Evolutionary conservation across 2,797 vertebrate genomes (phyloP).

Genomic region (Lutjanus argentimaculatus): DNA sequence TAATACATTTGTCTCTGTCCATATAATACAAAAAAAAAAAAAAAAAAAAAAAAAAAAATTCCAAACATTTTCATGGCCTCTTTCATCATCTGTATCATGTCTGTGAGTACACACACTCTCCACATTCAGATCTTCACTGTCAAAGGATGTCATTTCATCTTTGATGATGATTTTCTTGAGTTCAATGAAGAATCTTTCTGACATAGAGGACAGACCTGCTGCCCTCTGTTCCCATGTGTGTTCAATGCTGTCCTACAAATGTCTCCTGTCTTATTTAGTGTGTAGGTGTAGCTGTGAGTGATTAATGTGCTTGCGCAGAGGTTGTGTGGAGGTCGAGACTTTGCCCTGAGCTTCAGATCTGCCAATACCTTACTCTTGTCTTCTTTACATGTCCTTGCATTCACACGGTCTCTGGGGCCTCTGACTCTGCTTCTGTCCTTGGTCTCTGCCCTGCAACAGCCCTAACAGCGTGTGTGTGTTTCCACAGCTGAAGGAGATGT

Average conservation of each 20-base stretch:
- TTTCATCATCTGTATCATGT: not conserved
- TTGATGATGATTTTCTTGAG: slow-evolving; percentile 36
- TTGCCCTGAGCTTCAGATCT: slow-evolving; percentile 56
- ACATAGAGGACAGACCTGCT: slow-evolving; percentile 40
- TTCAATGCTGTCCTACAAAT: slow-evolving; percentile 51
- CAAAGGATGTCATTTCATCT: slow-evolving; percentile 31
- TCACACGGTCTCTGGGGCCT: slow-evolving; percentile 51
- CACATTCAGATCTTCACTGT: slow-evolving; percentile 13
- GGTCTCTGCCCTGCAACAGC: slow-evolving; percentile 39
- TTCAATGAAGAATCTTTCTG: slow-evolving; percentile 26
- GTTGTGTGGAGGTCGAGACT: slow-evolving; percentile 50
- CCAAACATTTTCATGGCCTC: not conserved
- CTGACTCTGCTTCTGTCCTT: slow-evolving; percentile 45
- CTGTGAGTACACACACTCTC: not conserved
- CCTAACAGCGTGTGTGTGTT: slow-evolving; percentile 38
- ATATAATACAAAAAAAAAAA: not conserved
- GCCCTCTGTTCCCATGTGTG: slow-evolving; percentile 41
- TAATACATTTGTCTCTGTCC: not conserved
- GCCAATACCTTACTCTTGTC: slow-evolving; percentile 57
- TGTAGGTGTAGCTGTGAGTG: slow-evolving; percentile 54
- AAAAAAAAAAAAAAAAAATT: not conserved
- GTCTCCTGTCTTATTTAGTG: slow-evolving; percentile 51
- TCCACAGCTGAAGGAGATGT: slow-evolving; percentile 98
- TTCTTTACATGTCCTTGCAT: slow-evolving; percentile 56
- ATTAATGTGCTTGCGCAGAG: slow-evolving; percentile 57